These are phyloP conservation scores for Poecilia picta DNA, from an alignment of 2,797 vertebrate species.

Conservation along the genomic window DNA sequence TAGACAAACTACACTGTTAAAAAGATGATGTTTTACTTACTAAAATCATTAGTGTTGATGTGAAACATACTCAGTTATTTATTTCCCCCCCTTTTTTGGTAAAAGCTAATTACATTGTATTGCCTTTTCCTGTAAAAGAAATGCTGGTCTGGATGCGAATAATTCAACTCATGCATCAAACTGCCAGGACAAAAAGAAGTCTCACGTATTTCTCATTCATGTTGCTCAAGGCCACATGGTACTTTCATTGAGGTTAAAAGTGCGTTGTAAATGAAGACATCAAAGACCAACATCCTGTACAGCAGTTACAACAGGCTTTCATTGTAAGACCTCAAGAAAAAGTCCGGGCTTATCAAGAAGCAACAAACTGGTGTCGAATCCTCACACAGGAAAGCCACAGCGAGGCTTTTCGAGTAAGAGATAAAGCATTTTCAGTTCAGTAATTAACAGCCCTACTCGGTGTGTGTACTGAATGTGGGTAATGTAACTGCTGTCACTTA, in stretches of 20 bases:
- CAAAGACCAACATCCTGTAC: slow-evolving; percentile 63
- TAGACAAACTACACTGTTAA: neutral
- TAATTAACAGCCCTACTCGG: slow-evolving; percentile 1
- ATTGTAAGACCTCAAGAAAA: slow-evolving; percentile 66
- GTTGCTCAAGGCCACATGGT: slow-evolving; percentile 58
- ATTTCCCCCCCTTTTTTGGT: neutral
- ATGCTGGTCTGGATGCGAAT: neutral
- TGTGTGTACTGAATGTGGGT: slow-evolving; percentile 5
- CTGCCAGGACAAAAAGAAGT: neutral
- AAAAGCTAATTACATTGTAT: neutral
- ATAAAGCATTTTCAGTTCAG: slow-evolving; percentile 23
- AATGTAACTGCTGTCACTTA: slow-evolving; percentile 11
- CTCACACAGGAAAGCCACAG: slow-evolving; percentile 70
- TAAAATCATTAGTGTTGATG: neutral
- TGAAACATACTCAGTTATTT: neutral
- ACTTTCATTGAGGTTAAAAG: slow-evolving; percentile 67
- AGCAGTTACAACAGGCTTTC: slow-evolving; percentile 45
- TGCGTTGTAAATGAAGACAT: slow-evolving; percentile 35
- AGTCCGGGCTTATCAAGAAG: slow-evolving; percentile 52
- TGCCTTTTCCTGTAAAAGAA: neutral
- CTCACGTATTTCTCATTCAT: slow-evolving; percentile 11
- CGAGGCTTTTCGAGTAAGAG: slow-evolving; percentile 57
- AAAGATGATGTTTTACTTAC: neutral
- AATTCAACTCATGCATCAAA: slow-evolving; percentile 2
- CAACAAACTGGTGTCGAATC: slow-evolving; percentile 32